These are phyloP conservation scores for Papilio gigon DNA, from an alignment of 2,888 invertebrate genomes.

Conservation along the genomic window DNA sequence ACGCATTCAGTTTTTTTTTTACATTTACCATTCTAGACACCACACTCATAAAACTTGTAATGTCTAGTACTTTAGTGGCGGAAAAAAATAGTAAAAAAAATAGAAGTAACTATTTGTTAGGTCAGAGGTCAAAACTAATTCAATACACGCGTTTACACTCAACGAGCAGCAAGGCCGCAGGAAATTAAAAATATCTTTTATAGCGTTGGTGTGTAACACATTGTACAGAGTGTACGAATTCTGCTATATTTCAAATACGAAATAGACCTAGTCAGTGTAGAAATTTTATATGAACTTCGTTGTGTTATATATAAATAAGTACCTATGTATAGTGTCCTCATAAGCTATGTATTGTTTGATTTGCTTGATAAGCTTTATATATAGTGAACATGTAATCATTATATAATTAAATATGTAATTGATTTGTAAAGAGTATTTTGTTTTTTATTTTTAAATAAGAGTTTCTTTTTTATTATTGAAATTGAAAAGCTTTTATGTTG, in stretches of 20 bases:
- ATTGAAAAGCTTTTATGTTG: constrained; percentile 3
- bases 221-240: background rate
- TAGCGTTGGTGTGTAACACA: constrained; percentile 18
- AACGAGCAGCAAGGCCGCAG: background rate
- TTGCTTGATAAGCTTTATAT: too few relatives aligned
- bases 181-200: constrained; percentile 34
- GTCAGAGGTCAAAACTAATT: constrained; percentile 9
- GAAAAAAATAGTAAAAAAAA: background rate
- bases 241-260: constrained; percentile 11
- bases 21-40: too few relatives aligned
- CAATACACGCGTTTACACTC: constrained; percentile 15
- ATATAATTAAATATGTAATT: too few relatives aligned
- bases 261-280: background rate
- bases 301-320: background rate
- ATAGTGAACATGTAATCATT: too few relatives aligned
- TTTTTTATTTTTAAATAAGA: background rate
- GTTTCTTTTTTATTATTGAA: background rate
- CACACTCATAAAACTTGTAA: background rate
- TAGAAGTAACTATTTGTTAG: background rate
- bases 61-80: background rate
- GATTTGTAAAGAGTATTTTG: too few relatives aligned
- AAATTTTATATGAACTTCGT: background rate
- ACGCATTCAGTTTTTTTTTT: too few relatives aligned
- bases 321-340: too few relatives aligned
- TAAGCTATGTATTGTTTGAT: too few relatives aligned